A percentile compares a stretch with the other conserved stretches of the same genome.
These are phyloP conservation scores for Threskiornis aethiopicus DNA, from an alignment of 2,797 vertebrate genomes.

Conservation along the genomic window DNA sequence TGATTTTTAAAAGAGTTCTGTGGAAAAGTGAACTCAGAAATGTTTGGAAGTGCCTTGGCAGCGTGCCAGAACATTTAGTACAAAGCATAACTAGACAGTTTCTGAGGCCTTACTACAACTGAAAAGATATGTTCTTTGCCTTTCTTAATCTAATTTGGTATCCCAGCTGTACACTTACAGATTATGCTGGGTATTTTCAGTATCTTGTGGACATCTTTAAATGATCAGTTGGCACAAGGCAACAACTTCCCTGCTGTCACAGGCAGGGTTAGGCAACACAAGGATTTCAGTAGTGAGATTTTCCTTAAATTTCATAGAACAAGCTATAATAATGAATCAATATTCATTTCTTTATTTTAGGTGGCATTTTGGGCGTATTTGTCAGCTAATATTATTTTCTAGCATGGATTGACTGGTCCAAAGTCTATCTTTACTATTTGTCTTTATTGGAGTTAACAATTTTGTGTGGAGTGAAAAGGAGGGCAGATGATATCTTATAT, in stretches of 20 bases:
- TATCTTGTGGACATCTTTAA: constrained; percentile 53
- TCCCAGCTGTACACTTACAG: constrained; percentile 62
- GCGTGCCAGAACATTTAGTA: constrained; percentile 77
- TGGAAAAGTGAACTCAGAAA: constrained; percentile 76
- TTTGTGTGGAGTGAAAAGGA: not conserved
- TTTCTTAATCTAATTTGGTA: constrained; percentile 68
- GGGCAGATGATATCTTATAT: not conserved
- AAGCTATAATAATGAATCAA: not conserved
- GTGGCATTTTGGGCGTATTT: not conserved
- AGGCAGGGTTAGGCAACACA: not conserved
- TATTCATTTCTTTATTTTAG: constrained; percentile 12
- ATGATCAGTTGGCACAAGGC: constrained; percentile 47
- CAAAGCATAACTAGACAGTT: constrained; percentile 75
- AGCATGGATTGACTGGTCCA: not conserved
- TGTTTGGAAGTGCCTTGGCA: constrained; percentile 78
- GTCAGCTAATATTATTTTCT: not conserved
- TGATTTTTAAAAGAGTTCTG: constrained; percentile 81
- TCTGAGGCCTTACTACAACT: constrained; percentile 57
- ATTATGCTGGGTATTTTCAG: constrained; percentile 45
- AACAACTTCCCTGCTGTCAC: constrained; percentile 47
- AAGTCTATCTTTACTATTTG: not conserved
- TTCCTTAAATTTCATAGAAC: constrained; percentile 8
- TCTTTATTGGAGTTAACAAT: not conserved
- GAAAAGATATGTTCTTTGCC: constrained; percentile 63
- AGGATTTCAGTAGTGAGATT: not conserved